A percentile compares a stretch with the other conserved stretches of the same genome.
Conservation (phyloP, 2,888 invertebrate species). For the Stenchaetothrips biformis region DNA sequence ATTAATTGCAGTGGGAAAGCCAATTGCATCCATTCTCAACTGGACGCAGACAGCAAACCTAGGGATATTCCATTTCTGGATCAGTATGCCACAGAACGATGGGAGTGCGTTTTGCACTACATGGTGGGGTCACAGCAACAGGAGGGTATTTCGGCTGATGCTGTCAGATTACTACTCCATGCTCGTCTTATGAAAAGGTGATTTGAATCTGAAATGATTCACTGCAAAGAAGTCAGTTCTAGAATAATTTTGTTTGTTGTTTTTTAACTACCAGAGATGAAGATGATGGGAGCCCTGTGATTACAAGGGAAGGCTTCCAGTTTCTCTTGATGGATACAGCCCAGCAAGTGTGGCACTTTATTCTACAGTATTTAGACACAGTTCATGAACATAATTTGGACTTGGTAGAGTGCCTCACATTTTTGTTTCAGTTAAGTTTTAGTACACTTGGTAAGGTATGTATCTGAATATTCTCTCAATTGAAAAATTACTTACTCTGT, state of each 20-base stretch:
- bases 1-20: constrained; percentile 63
- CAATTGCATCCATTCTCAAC: constrained; percentile 76
- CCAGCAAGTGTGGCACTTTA: constrained; percentile 96
- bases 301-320: constrained; percentile 94
- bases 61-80: constrained; percentile 84
- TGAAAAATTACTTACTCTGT: constrained; percentile 23
- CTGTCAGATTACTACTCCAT: constrained; percentile 86
- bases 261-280: constrained; percentile 55
- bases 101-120: constrained; percentile 95
- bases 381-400: constrained; percentile 81
- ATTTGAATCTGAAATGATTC: constrained; percentile 32
- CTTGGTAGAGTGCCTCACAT: constrained; percentile 86
- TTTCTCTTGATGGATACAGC: constrained; percentile 90
- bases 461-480: neutral
- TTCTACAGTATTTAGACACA: constrained; percentile 91
- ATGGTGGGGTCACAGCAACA: constrained; percentile 90
- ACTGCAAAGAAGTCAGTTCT: constrained; percentile 27
- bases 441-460: constrained; percentile 82
- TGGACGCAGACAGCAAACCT: constrained; percentile 81
- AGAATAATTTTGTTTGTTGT: neutral
- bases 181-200: constrained; percentile 88
- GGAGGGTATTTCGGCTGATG: constrained; percentile 88
- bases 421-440: constrained; percentile 94
- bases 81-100: constrained; percentile 84
- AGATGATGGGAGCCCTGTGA: constrained; percentile 75